These are phyloP conservation scores for Poeciliopsis retropinna DNA, from an alignment of 2,113 vertebrate genomes.

Conservation along the genomic window DNA sequence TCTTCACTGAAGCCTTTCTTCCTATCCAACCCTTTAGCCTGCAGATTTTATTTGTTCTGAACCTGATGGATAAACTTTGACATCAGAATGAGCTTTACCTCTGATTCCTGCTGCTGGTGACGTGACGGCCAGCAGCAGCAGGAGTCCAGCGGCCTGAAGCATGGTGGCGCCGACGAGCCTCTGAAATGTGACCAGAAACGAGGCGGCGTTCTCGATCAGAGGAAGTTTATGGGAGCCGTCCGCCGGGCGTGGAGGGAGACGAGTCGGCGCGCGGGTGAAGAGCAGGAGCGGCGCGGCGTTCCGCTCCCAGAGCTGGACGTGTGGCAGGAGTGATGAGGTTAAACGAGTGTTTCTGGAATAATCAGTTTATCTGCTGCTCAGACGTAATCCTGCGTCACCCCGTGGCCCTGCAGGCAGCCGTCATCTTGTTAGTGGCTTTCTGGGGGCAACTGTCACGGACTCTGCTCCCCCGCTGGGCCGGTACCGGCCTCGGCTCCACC, in stretches of 20 bases:
- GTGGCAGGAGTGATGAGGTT: slow-evolving; percentile 81
- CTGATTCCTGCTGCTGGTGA: slow-evolving; percentile 79
- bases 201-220: slow-evolving; percentile 33
- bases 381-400: slow-evolving; percentile 92
- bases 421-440: slow-evolving; percentile 93
- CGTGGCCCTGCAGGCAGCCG: slow-evolving; percentile 75
- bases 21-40: not conserved
- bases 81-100: slow-evolving; percentile 80
- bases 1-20: slow-evolving; percentile 9
- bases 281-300: slow-evolving; percentile 1
- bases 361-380: slow-evolving; percentile 92
- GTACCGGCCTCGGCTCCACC: not conserved
- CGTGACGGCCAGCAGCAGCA: slow-evolving; percentile 78
- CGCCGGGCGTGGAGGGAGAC: not conserved
- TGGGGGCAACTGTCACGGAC: slow-evolving; percentile 83
- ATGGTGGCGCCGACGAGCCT: slow-evolving; percentile 71
- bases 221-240: slow-evolving; percentile 26
- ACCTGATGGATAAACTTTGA: not conserved
- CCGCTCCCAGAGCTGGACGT: slow-evolving; percentile 39
- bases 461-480: not conserved
- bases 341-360: slow-evolving; percentile 87
- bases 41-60: too few relatives aligned
- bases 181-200: slow-evolving; percentile 33
- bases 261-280: slow-evolving; percentile 2
- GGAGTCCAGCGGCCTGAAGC: slow-evolving; percentile 79